A percentile compares a stretch with the other conserved stretches of the same genome.
Evolutionary conservation across 2,888 invertebrate genomes (phyloP).

Genomic region (Yponomeuta sedellus): DNA sequence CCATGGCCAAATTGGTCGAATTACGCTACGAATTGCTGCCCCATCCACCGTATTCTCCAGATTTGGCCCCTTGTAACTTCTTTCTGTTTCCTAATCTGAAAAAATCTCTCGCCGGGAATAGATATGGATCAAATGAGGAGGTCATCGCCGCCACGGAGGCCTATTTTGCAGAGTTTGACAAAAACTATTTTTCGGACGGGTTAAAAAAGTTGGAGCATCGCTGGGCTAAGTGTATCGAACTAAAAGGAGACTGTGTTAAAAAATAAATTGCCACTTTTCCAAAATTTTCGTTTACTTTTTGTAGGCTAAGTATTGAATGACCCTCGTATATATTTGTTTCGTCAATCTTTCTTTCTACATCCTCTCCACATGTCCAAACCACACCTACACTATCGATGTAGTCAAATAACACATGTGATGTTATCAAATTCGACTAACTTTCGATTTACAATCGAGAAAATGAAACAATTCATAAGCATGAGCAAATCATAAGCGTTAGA

Average conservation of each 20-base stretch:
- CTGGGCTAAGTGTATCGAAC: conserved; percentile 1
- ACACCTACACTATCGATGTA: not conserved
- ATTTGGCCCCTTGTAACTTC: conserved; percentile 24
- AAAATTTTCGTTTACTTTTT: not conserved
- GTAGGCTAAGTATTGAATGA: not conserved
- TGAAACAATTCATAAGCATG: too few relatives aligned
- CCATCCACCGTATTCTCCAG: conserved; percentile 25
- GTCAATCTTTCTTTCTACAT: too few relatives aligned
- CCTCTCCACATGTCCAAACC: too few relatives aligned
- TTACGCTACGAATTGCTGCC: conserved; percentile 24
- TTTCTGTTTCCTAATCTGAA: conserved; percentile 23
- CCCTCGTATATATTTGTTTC: too few relatives aligned
- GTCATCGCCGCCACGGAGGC: not conserved
- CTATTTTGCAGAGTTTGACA: not conserved
- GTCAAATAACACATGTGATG: too few relatives aligned
- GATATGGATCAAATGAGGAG: not conserved
- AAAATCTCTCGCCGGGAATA: conserved; percentile 7
- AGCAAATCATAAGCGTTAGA: too few relatives aligned
- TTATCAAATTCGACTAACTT: too few relatives aligned
- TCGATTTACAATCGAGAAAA: too few relatives aligned
- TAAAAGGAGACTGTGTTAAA: not conserved
- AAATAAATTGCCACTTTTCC: too few relatives aligned
- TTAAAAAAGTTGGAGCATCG: not conserved
- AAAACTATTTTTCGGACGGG: not conserved
- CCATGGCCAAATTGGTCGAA: conserved; percentile 21